phyloP scores from a whole-genome alignment of 2,888 invertebrate genomes.

The Sclerodermus sp. region DNA sequence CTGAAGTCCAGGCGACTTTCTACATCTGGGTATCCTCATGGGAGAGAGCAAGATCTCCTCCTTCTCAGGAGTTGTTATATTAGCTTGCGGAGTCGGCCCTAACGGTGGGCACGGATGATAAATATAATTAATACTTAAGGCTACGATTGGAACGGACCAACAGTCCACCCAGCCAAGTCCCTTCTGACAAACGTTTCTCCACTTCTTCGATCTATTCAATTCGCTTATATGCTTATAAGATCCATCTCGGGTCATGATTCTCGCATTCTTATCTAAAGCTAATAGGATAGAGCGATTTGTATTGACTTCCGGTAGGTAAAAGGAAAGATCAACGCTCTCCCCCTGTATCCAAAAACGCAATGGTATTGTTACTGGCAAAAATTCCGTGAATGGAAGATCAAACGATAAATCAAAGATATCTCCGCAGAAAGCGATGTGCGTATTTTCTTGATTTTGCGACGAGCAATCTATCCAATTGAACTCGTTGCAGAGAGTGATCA shows the following conservation, averaged over 20 bases:
- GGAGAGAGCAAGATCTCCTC: constrained; percentile 91
- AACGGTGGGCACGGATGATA: constrained; percentile 92
- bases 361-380: constrained; percentile 85
- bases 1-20: constrained; percentile 71
- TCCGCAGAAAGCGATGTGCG: constrained; percentile 91
- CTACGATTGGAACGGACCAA: constrained; percentile 94
- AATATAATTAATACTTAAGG: constrained; percentile 84
- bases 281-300: constrained; percentile 81
- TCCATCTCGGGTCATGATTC: constrained; percentile 78
- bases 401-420: constrained; percentile 92
- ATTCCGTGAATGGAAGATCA: constrained; percentile 92
- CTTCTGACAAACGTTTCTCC: constrained; percentile 80
- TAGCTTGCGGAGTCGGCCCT: constrained; percentile 86
- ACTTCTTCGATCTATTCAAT: constrained; percentile 64
- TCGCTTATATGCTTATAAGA: constrained; percentile 63
- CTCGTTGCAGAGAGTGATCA: constrained; percentile 91
- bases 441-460: constrained; percentile 92
- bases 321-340: constrained; percentile 86
- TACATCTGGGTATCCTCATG: constrained; percentile 82
- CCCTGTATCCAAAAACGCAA: constrained; percentile 94
- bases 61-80: constrained; percentile 91
- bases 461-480: constrained; percentile 99
- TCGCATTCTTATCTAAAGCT: constrained; percentile 86
- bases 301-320: constrained; percentile 90
- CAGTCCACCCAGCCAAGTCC: constrained; percentile 90